Conservation (phyloP, 2,797 vertebrate genomes). For the Sebastes alutus region DNA sequence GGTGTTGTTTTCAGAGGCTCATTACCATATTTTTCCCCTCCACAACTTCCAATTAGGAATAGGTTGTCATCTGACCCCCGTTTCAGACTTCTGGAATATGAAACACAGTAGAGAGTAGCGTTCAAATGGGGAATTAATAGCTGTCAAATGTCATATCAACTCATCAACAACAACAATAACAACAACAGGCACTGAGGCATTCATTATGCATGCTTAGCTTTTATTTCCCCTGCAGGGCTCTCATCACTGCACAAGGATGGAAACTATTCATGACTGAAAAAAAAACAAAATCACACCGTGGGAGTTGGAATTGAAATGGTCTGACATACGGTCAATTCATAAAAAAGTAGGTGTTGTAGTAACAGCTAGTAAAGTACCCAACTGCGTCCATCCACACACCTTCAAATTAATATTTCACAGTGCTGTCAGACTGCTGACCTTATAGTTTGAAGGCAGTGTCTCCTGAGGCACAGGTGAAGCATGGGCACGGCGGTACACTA, state of each 20-base stretch:
- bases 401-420: constrained; percentile 53
- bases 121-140: constrained; percentile 46
- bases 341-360: neutral
- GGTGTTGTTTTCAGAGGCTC: constrained; percentile 22
- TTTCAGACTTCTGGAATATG: constrained; percentile 31
- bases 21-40: constrained; percentile 40
- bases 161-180: constrained; percentile 26
- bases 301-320: neutral
- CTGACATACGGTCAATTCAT: constrained; percentile 12
- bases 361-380: constrained; percentile 2
- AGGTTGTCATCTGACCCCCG: constrained; percentile 46
- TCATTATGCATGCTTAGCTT: constrained; percentile 22
- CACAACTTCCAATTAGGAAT: constrained; percentile 43
- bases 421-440: constrained; percentile 43
- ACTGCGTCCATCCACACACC: constrained; percentile 33
- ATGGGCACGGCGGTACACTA: neutral
- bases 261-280: neutral
- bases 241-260: neutral
- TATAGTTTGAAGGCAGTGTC: constrained; percentile 15
- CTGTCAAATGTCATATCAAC: constrained; percentile 48
- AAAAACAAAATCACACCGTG: neutral
- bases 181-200: neutral
- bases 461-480: constrained; percentile 13
- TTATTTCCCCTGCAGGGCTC: constrained; percentile 6
- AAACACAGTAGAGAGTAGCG: neutral